These are phyloP conservation scores for Camponotus pennsylvanicus DNA, from an alignment of 1,140 invertebrate genomes.

Conservation along the genomic window DNA sequence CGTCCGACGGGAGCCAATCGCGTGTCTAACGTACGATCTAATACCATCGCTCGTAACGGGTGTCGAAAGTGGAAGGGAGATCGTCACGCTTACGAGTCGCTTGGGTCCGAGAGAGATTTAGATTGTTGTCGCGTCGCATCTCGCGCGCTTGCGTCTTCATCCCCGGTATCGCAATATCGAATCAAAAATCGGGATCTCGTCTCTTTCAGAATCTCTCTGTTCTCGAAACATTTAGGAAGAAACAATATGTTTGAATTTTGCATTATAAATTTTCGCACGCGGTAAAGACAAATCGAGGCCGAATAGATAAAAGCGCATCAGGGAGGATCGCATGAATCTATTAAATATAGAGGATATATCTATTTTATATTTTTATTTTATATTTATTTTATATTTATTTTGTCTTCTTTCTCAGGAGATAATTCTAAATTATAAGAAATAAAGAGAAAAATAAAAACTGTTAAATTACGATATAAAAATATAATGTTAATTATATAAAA, in stretches of 20 bases:
- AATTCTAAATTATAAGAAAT: too few species aligned
- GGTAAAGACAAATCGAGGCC: too few species aligned
- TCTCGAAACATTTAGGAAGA: too few species aligned
- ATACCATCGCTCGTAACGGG: slow-evolving; percentile 74
- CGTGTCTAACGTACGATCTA: slow-evolving; percentile 84
- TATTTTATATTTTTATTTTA: neutral
- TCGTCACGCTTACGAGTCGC: slow-evolving; percentile 21
- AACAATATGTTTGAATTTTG: too few species aligned
- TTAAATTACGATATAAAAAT: neutral
- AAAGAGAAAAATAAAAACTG: neutral
- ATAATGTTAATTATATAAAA: neutral
- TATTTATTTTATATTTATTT: neutral
- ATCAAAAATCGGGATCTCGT: too few species aligned
- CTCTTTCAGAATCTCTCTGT: too few species aligned
- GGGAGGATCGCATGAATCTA: too few species aligned
- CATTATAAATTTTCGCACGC: too few species aligned
- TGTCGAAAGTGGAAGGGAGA: slow-evolving; percentile 72
- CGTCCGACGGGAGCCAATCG: slow-evolving; percentile 81
- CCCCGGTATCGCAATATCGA: neutral
- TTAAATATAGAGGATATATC: neutral
- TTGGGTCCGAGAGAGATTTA: slow-evolving; percentile 35
- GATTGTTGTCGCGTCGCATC: slow-evolving; percentile 7
- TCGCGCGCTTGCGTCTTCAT: slow-evolving; percentile 14
- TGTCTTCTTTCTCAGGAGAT: neutral
- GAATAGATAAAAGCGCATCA: too few species aligned